Evolutionary conservation across 2,797 vertebrate species (phyloP), one percentile per base, ranked within the genome.

Genomic region (Lates japonicus): DNA sequence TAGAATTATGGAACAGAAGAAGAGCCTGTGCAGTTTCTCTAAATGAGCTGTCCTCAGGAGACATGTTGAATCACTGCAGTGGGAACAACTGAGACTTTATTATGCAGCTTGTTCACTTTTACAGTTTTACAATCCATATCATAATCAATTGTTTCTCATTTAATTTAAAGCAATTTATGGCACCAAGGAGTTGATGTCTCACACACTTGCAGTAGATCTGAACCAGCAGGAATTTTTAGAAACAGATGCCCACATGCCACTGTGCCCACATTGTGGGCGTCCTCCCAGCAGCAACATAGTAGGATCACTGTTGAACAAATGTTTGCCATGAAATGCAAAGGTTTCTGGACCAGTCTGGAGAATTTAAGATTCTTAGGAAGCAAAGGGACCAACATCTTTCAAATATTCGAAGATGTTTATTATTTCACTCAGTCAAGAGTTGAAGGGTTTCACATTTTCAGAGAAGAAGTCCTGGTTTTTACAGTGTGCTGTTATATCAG

Each of bases 401-500:
- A 37, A 70, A 51, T 31, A 31, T 20, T 31, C n/a, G 7, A 29
- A 29, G 25, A 29, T 29, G 25, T 59, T 22, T 57, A 1, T 39
- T 42, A 33, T 39, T 16, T 3, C 16, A 48, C 13, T 58, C 12
- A 12, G 25, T 35, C 44, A 64, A 55, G 70, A 62, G 41, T 48
- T 61, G 16, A 70, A 10, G 8, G 13, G 13, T 33, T 74, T 67
- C 25, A 46, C 2, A 57, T 61, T 74, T 80, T 69, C 16, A 22
- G 10, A 44, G 22, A 70, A 88, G 51, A 77, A 49, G 52, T 68
- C 22, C 11, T 66, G 49, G 20, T 74, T 83, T 74, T 78, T 74
- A 62, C 54, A 59, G 33, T 64, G 59, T 67, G 63, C 57, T 66
- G 41, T 82, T 87, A 74, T 76, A 81, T 86, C 78, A 89, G 58